phyloP scores from a whole-genome alignment of 2,797 vertebrate genomes.

The Nyctalus aviator region DNA sequence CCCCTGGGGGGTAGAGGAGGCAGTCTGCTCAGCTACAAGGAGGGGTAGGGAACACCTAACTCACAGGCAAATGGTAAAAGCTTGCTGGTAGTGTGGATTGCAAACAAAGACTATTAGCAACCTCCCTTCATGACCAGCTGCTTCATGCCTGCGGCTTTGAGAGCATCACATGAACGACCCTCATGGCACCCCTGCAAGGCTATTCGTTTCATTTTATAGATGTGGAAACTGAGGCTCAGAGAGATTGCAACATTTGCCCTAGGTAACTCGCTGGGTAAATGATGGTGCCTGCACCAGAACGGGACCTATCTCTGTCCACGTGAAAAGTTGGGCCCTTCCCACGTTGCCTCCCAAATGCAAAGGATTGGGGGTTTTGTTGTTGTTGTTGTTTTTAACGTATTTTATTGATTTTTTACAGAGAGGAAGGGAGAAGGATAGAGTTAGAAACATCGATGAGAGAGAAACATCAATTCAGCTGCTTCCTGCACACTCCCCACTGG shows the following conservation, averaged over 20 bases:
- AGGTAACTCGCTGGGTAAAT: no score
- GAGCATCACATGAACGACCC: no score
- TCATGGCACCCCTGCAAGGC: neutral
- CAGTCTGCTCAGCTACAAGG: neutral
- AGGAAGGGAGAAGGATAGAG: no score
- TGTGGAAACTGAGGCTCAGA: neutral
- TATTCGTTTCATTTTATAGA: neutral
- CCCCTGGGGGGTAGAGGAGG: neutral
- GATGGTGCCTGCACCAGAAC: neutral
- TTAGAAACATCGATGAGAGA: no score
- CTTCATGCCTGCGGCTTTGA: neutral
- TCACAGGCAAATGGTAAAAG: no score
- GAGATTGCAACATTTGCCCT: neutral
- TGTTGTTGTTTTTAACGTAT: no score
- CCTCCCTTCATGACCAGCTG: neutral
- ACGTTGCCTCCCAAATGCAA: neutral
- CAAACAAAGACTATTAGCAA: accelerated
- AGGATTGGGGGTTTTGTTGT: neutral
- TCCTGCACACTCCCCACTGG: no score
- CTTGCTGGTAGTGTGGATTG: accelerated
- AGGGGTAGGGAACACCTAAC: accelerated
- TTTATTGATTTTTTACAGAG: no score
- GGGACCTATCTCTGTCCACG: neutral
- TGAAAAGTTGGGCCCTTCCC: neutral
- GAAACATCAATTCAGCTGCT: no score